Conservation (phyloP, 1,140 invertebrate genomes). For the Aplysia californica region DNA sequence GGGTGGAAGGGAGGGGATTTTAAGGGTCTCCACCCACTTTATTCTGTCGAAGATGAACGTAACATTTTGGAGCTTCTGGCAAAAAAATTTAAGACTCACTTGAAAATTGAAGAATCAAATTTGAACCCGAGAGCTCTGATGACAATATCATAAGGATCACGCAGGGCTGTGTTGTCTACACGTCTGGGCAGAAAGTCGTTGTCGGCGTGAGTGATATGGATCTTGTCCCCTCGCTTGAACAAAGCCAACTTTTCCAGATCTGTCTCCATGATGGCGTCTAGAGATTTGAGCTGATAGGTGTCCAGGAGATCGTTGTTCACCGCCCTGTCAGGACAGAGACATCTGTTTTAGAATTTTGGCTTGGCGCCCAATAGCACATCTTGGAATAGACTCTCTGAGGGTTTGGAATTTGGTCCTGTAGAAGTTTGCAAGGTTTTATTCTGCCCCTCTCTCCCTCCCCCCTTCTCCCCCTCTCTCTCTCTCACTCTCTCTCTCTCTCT, state of each 20-base stretch:
- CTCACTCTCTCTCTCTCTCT: neutral
- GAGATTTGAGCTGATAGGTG: conserved; percentile 69
- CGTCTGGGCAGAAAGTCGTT: conserved; percentile 7
- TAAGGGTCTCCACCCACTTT: too few species aligned
- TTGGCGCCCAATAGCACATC: too few species aligned
- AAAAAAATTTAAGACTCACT: conserved; percentile 51
- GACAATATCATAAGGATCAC: conserved; percentile 67
- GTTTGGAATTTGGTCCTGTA: too few species aligned
- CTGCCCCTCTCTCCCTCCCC: too few species aligned
- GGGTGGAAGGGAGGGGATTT: too few species aligned
- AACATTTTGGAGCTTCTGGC: neutral
- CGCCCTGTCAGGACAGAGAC: conserved; percentile 62
- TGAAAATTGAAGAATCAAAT: conserved; percentile 66
- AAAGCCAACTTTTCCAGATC: conserved; percentile 45
- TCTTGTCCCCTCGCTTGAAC: neutral
- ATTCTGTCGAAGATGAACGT: neutral
- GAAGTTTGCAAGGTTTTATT: too few species aligned
- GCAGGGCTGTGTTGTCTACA: conserved; percentile 67
- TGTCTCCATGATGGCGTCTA: conserved; percentile 67
- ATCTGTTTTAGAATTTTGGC: too few species aligned
- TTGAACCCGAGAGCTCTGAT: conserved; percentile 67
- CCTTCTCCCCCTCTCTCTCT: neutral
- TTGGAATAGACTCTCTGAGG: too few species aligned
- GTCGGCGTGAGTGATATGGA: neutral
- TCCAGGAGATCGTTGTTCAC: conserved; percentile 69